These are phyloP conservation scores for Styela clava DNA, from an alignment of 23 tunicate species.

Conservation along the genomic window DNA sequence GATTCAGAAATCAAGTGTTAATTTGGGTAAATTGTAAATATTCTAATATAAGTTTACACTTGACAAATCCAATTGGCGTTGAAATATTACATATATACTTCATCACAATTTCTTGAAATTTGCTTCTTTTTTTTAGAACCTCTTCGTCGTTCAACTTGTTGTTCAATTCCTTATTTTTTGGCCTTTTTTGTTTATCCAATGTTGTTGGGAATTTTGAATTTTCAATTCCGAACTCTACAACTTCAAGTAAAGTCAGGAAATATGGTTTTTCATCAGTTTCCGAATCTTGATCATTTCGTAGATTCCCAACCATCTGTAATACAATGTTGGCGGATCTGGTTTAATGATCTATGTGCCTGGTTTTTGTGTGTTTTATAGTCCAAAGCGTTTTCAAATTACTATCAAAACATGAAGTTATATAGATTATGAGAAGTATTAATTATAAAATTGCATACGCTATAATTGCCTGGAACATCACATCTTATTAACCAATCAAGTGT, in stretches of 20 bases:
- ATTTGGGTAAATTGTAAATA: too few relatives aligned
- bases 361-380: too few relatives aligned
- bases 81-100: too few relatives aligned
- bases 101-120: too few relatives aligned
- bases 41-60: too few relatives aligned
- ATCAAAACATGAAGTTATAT: too few relatives aligned
- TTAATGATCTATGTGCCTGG: too few relatives aligned
- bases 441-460: not conserved
- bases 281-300: not conserved
- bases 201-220: not conserved
- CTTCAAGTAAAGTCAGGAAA: not conserved
- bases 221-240: not conserved
- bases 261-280: not conserved
- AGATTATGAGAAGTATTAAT: too few relatives aligned
- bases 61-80: too few relatives aligned
- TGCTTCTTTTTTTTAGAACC: not conserved
- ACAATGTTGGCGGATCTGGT: too few relatives aligned
- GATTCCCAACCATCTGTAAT: not conserved
- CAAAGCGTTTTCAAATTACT: too few relatives aligned
- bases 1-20: too few relatives aligned
- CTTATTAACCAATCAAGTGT: constrained; percentile 1
- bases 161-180: not conserved
- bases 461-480: not conserved
- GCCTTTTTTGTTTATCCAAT: not conserved
- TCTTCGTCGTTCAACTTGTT: not conserved